phyloP scores from a whole-genome alignment of 2,113 vertebrate species.

The Cyprinodon tularosa region DNA sequence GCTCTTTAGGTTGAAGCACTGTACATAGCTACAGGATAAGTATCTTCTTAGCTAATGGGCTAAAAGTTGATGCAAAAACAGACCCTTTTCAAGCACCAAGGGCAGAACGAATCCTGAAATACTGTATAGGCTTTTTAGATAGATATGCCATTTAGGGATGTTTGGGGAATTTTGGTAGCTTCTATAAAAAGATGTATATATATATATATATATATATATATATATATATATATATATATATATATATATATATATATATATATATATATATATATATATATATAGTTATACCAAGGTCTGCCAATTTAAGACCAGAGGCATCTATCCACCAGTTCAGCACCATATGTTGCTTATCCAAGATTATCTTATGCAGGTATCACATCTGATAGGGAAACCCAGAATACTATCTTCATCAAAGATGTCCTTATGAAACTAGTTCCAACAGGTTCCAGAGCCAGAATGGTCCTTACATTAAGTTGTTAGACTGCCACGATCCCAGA shows the following conservation, averaged over 20 bases:
- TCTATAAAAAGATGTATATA: neutral
- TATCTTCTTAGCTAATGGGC: neutral
- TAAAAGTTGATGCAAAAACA: neutral
- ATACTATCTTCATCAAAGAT: too few relatives aligned
- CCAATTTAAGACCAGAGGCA: slow-evolving; percentile 36
- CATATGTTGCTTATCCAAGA: neutral
- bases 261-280: too few relatives aligned
- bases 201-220: too few relatives aligned
- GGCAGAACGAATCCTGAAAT: slow-evolving; percentile 20
- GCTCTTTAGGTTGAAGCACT: neutral
- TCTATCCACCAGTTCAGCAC: neutral
- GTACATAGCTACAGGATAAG: neutral
- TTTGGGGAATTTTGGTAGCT: slow-evolving; percentile 1
- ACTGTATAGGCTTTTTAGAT: slow-evolving; percentile 3
- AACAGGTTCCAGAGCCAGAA: too few relatives aligned
- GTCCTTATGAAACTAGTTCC: too few relatives aligned
- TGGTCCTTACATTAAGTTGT: too few relatives aligned
- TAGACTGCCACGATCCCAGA: too few relatives aligned
- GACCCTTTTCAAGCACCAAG: neutral
- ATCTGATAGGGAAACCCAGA: too few relatives aligned
- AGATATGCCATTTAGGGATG: slow-evolving; percentile 6
- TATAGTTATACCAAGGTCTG: slow-evolving; percentile 18
- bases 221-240: too few relatives aligned
- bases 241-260: too few relatives aligned
- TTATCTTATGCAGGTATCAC: neutral